Conservation (phyloP, 2,888 invertebrate genomes). For the Teleogryllus oceanicus region DNA sequence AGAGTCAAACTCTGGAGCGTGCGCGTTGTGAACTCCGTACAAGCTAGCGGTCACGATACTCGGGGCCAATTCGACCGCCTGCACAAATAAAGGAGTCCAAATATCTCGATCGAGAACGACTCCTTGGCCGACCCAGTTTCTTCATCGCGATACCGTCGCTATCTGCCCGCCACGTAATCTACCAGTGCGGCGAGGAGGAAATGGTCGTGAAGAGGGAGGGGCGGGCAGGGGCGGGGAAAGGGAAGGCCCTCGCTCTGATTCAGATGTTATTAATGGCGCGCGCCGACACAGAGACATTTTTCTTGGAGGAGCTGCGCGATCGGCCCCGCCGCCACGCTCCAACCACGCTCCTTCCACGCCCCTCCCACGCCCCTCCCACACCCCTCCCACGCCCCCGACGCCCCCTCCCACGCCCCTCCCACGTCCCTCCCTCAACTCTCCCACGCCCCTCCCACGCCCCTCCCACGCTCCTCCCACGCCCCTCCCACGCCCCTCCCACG, state of each 20-base stretch:
- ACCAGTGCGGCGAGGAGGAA: background rate
- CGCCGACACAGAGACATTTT: background rate
- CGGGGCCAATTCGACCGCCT: background rate
- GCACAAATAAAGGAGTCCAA: background rate
- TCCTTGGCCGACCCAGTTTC: too few species aligned
- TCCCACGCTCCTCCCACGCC: too few species aligned
- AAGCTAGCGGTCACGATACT: too few species aligned
- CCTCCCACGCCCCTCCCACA: too few species aligned
- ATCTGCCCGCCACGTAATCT: background rate
- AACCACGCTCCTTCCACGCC: background rate
- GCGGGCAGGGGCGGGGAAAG: background rate
- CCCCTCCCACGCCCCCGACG: too few species aligned
- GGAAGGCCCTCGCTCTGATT: background rate
- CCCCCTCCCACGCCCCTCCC: too few species aligned
- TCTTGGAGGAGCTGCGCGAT: background rate
- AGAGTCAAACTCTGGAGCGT: too few species aligned
- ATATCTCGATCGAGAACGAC: background rate
- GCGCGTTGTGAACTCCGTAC: too few species aligned
- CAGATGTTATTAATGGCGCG: background rate
- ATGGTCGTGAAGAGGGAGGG: background rate
- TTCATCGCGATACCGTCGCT: background rate
- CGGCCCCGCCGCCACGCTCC: background rate
- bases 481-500: too few species aligned
- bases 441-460: too few species aligned
- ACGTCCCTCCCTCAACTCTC: rapidly evolving